A percentile compares a stretch with the other conserved stretches of the same genome.
Conservation (phyloP, 2,888 invertebrate species). For the Parnassius apollo region DNA sequence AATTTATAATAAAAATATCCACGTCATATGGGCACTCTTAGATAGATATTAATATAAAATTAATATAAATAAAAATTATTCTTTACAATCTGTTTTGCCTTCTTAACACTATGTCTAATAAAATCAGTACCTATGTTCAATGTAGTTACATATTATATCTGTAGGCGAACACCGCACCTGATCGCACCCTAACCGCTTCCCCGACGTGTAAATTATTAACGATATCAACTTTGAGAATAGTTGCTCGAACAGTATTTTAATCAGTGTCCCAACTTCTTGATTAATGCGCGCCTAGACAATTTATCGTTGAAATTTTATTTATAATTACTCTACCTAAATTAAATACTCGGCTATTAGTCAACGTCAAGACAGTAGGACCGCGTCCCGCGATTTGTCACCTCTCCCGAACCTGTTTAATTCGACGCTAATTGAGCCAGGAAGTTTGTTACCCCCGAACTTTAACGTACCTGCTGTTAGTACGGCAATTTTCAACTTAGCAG, state of each 20-base stretch:
- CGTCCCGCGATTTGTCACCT: constrained; percentile 78
- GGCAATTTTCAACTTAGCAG: constrained; percentile 61
- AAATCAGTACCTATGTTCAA: constrained; percentile 19
- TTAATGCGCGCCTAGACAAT: constrained; percentile 76
- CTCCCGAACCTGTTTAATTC: constrained; percentile 69
- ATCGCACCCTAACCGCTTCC: constrained; percentile 55
- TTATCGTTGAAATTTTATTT: constrained; percentile 81
- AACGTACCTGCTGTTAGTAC: constrained; percentile 48
- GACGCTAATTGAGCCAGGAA: constrained; percentile 74
- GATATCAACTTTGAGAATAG: constrained; percentile 78
- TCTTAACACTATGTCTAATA: constrained; percentile 8
- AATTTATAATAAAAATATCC: too few relatives aligned
- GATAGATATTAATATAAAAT: too few relatives aligned
- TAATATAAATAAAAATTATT: too few relatives aligned
- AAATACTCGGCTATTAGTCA: constrained; percentile 76
- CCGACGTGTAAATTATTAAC: constrained; percentile 76
- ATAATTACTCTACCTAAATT: constrained; percentile 79
- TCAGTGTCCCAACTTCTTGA: constrained; percentile 82
- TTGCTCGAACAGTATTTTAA: constrained; percentile 80
- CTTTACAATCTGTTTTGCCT: too few relatives aligned
- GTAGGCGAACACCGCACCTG: constrained; percentile 50
- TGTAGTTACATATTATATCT: neutral
- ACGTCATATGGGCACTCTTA: too few relatives aligned
- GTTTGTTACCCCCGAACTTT: constrained; percentile 60
- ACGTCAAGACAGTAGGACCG: constrained; percentile 68